Conservation (phyloP, 2,113 vertebrate species). For the Sialia sialis region DNA sequence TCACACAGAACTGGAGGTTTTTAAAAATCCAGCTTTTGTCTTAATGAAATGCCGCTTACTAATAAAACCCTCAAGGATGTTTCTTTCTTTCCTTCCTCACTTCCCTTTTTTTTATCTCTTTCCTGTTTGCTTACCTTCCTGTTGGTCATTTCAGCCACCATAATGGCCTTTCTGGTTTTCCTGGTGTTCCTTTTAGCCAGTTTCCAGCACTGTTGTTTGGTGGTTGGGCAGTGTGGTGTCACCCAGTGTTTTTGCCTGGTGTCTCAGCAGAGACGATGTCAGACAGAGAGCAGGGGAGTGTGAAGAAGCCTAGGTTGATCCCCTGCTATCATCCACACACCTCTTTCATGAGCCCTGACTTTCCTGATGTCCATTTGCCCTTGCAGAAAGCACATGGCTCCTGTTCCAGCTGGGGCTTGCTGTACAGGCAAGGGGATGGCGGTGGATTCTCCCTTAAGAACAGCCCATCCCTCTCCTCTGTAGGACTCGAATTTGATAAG, state of each 20-base stretch:
- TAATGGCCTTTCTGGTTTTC: neutral
- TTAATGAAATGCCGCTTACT: neutral
- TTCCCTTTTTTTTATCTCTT: too few species aligned
- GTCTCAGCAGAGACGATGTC: neutral
- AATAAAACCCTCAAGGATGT: neutral
- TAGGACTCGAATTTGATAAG: neutral
- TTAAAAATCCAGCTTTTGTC: neutral
- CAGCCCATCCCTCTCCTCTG: neutral
- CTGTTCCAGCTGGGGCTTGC: neutral
- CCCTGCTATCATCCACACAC: rapidly evolving
- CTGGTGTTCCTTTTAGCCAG: neutral
- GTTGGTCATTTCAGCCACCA: neutral
- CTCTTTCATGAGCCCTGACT: neutral
- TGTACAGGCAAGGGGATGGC: neutral
- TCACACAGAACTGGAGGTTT: neutral
- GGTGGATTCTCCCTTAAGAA: neutral
- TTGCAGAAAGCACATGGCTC: neutral
- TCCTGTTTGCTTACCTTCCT: neutral
- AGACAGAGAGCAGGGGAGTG: neutral
- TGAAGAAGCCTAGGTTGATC: neutral
- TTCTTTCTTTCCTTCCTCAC: neutral
- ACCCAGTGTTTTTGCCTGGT: neutral
- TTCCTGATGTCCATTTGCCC: neutral
- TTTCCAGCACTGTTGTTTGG: neutral
- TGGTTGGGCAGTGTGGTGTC: neutral